These are phyloP conservation scores for Oncorhynchus clarkii DNA, from an alignment of 2,113 vertebrate species.

Conservation along the genomic window DNA sequence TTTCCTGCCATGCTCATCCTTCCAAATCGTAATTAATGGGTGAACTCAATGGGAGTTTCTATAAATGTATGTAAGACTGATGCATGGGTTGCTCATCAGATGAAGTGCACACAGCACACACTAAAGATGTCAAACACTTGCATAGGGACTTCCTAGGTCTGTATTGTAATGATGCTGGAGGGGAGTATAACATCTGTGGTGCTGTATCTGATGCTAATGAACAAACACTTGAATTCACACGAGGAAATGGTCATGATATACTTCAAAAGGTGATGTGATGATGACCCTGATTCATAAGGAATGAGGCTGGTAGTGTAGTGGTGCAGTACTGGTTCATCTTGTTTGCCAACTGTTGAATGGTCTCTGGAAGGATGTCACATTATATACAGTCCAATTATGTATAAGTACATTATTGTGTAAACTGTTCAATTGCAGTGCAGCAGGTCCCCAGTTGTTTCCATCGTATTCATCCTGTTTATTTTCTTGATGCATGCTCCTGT, in stretches of 20 bases:
- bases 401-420: not conserved
- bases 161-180: not conserved
- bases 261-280: not conserved
- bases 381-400: not conserved
- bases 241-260: not conserved
- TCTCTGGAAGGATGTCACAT: not conserved
- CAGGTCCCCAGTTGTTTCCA: not conserved
- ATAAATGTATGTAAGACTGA: not conserved
- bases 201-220: not conserved
- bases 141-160: not conserved
- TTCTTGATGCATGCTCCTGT: not conserved
- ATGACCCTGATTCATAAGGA: conserved; percentile 3
- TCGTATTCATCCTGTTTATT: not conserved
- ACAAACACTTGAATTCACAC: not conserved
- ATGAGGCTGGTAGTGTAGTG: not conserved
- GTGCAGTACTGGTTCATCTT: not conserved
- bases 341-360: not conserved
- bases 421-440: too few relatives aligned
- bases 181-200: not conserved
- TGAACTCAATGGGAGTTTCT: not conserved
- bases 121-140: not conserved
- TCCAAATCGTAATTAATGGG: not conserved
- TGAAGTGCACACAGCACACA: not conserved
- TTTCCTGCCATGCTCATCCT: not conserved
- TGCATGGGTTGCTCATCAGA: not conserved